Conservation (phyloP, 1,140 invertebrate species). For the Listronotus oregonensis region DNA sequence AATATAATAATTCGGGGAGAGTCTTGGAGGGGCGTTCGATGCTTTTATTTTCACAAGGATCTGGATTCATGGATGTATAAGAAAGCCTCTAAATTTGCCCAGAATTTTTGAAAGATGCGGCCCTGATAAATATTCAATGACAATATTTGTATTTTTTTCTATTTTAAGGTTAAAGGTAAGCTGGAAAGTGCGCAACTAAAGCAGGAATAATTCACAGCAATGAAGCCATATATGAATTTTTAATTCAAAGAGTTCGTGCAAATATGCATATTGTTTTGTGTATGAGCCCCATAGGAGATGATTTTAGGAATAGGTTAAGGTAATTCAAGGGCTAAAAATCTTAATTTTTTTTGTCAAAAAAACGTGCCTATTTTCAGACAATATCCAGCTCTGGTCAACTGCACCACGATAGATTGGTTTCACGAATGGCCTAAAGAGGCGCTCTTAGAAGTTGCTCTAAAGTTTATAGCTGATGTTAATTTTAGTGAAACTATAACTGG, state of each 20-base stretch:
- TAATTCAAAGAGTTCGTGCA: slow-evolving; percentile 74
- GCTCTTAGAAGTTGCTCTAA: slow-evolving; percentile 79
- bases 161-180: slow-evolving; percentile 68
- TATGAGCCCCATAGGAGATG: slow-evolving; percentile 84
- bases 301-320: slow-evolving; percentile 65
- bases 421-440: slow-evolving; percentile 84
- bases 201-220: slow-evolving; percentile 67
- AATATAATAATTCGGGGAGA: too few relatives aligned
- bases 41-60: too few relatives aligned
- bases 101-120: too few relatives aligned
- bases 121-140: too few relatives aligned
- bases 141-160: too few relatives aligned
- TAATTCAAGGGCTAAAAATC: too few relatives aligned
- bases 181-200: slow-evolving; percentile 69
- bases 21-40: too few relatives aligned
- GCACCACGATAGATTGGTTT: slow-evolving; percentile 89
- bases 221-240: slow-evolving; percentile 70
- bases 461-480: slow-evolving; percentile 70
- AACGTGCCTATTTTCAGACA: slow-evolving; percentile 59
- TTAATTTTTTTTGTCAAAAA: neutral
- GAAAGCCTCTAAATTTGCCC: too few relatives aligned
- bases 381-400: slow-evolving; percentile 84
- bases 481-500: slow-evolving; percentile 69
- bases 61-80: too few relatives aligned
- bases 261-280: slow-evolving; percentile 83